phyloP scores from a whole-genome alignment of 2,888 invertebrate genomes.

The Mylabris sibirica region DNA sequence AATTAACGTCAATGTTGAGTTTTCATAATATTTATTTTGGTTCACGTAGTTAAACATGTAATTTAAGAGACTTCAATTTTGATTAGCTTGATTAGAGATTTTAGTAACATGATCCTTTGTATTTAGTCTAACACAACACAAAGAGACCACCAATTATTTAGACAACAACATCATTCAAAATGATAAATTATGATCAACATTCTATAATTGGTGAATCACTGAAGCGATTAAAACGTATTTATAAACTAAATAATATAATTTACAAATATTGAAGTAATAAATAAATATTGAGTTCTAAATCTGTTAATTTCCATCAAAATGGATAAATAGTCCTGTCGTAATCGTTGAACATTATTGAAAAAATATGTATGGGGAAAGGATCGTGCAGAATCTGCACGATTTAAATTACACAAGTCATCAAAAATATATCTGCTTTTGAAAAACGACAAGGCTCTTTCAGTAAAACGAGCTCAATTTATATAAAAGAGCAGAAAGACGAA shows the following conservation, averaged over 20 bases:
- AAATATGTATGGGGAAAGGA: slow-evolving; percentile 17
- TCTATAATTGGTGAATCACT: slow-evolving; percentile 37
- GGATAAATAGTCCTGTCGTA: neutral
- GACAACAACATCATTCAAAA: slow-evolving; percentile 41
- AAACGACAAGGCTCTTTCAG: slow-evolving; percentile 49
- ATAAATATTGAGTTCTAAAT: too few relatives aligned
- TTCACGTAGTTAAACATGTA: neutral
- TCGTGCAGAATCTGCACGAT: slow-evolving; percentile 35
- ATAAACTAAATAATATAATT: neutral
- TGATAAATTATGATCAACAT: slow-evolving; percentile 37
- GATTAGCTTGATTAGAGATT: slow-evolving; percentile 10
- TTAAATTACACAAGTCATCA: slow-evolving; percentile 46
- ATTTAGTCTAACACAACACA: slow-evolving; percentile 38
- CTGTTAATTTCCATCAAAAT: too few relatives aligned
- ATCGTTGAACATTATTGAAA: neutral
- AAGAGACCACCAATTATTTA: slow-evolving; percentile 44
- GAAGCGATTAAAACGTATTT: slow-evolving; percentile 5
- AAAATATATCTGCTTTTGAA: slow-evolving; percentile 47
- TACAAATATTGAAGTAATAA: neutral
- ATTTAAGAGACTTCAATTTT: neutral
- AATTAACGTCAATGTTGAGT: neutral
- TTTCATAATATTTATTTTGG: neutral
- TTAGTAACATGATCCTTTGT: slow-evolving; percentile 28
- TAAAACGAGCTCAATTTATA: slow-evolving; percentile 55
- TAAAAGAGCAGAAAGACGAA: slow-evolving; percentile 34